Conservation (phyloP, 2,888 invertebrate genomes). For the Zhuqinia jingwanae region DNA sequence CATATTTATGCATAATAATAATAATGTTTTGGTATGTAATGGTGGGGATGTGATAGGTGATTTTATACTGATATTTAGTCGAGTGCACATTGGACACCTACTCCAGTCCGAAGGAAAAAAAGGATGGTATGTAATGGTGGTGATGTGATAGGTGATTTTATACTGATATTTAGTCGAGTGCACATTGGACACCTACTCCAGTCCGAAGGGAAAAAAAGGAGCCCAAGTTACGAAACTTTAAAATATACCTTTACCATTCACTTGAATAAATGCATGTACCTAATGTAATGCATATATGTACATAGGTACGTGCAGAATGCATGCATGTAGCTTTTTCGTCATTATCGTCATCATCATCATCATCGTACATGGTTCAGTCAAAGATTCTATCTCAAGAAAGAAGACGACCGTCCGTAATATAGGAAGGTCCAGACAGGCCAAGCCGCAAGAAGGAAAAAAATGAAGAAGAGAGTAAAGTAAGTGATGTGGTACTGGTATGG, state of each 20-base stretch:
- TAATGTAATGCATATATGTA: neutral
- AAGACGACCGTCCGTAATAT: constrained; percentile 20
- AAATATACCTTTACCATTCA: too few species aligned
- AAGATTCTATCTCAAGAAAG: constrained; percentile 19
- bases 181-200: neutral
- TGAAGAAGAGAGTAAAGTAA: constrained; percentile 12
- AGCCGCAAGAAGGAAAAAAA: constrained; percentile 23
- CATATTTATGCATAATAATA: constrained; percentile 43
- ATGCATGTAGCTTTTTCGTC: neutral
- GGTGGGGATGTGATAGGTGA: constrained; percentile 17
- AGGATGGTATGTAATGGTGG: constrained; percentile 27
- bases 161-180: neutral
- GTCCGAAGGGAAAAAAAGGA: too few species aligned
- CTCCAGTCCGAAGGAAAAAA: neutral
- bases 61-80: neutral
- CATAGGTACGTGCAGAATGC: neutral
- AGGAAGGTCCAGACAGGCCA: constrained; percentile 33
- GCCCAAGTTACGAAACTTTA: neutral
- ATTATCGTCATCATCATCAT: neutral
- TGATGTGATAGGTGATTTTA: constrained; percentile 25
- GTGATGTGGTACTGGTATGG: neutral
- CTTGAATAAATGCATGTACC: too few species aligned
- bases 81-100: constrained; percentile 8
- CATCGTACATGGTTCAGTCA: neutral
- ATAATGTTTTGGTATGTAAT: constrained; percentile 43